Base-by-base conservation (phyloP, 2,113 vertebrate species). In the Forbesichthys agassizii region DNA sequence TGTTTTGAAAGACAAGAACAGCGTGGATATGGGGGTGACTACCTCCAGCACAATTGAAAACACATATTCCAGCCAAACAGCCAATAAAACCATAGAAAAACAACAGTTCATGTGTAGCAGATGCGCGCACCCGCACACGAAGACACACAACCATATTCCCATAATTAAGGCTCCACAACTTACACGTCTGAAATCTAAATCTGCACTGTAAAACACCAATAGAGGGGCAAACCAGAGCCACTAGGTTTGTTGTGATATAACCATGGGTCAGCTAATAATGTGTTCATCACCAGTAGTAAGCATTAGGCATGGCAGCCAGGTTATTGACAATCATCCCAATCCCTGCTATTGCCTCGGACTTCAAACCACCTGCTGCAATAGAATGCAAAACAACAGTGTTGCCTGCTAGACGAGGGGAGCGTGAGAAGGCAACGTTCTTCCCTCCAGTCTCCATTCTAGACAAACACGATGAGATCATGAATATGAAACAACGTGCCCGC, bases 1-100 rank as follows among this genome's bases (percentile, higher is more conserved):
- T 55, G 49, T n/a, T 12, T 14, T 8, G 49, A 58, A 62, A 63
- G 73, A 75, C 18, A 73, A 36, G 8, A 33, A 64, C 73, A n/a
- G 11, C 0, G 16, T 66, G 56, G 51, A 77, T 81, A 60, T 76
- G 77, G 53, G 36, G 73, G 58, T 46, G 67, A 83, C 73, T 73
- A 72, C 69, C 67, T 86, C 72, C 64, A 36, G 33, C 65, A 71
- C 67, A 63, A 76, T 60, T 75, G 46, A 82, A 84, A 83, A 76
- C 73, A 75, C 71, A 80, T 58, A 53, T 27, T 36, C n/a, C 59
- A 78, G 52, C 61, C 58, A 46, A 69, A 78, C 53, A 60, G 72
- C 36, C 79, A 81, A 79, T 78, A 80, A 84, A 84, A 78, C 49
- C 65, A 81, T 53, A 71, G 36, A 79, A 80, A 83, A 78, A 68